phyloP scores from a whole-genome alignment of 2,888 invertebrate genomes.

The Tenthredo mesomela region DNA sequence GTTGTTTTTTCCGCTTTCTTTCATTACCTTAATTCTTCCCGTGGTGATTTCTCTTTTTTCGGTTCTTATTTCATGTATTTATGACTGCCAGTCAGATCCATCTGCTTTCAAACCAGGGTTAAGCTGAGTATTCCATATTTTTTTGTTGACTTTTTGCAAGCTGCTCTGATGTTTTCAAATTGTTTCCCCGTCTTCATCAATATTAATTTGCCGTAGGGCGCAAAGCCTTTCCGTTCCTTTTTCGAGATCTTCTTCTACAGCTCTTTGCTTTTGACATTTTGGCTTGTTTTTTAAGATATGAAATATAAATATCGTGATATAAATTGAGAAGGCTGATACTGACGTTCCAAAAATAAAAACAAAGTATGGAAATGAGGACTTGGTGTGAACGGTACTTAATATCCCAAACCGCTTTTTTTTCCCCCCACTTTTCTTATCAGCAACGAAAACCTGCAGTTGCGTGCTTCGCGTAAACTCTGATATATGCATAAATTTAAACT shows the following conservation, averaged over 20 bases:
- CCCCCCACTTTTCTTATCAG: conserved; percentile 18
- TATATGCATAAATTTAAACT: not conserved
- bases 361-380: conserved; percentile 10
- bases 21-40: not conserved
- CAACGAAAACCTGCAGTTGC: conserved; percentile 18
- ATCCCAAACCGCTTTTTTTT: not conserved
- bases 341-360: not conserved
- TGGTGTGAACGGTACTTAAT: conserved; percentile 17
- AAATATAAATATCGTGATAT: conserved; percentile 27
- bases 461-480: conserved; percentile 6
- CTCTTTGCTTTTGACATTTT: conserved; percentile 11
- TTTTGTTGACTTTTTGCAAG: not conserved
- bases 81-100: not conserved
- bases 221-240: not conserved
- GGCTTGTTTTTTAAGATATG: not conserved
- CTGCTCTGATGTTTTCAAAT: not conserved
- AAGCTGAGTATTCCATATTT: not conserved
- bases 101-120: not conserved
- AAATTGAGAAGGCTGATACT: conserved; percentile 7
- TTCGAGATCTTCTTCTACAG: not conserved
- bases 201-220: conserved; percentile 29
- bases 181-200: conserved; percentile 19
- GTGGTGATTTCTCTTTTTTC: not conserved
- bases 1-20: not conserved
- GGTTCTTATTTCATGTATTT: not conserved